Conservation (phyloP, 2,888 invertebrate species). For the Trilocha varians region DNA sequence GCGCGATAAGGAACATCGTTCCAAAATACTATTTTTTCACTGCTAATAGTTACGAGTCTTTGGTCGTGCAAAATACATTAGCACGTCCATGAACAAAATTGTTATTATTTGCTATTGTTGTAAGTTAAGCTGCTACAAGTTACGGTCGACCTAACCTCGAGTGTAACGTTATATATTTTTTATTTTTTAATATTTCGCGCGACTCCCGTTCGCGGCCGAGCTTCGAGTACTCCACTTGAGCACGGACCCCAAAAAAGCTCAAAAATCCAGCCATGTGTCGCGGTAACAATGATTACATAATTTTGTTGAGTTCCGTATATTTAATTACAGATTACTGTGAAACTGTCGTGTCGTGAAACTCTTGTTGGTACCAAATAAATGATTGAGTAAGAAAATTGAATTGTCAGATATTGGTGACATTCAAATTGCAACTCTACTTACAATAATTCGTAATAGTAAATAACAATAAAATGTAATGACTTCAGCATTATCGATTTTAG, state of each 20-base stretch:
- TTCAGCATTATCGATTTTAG: no score
- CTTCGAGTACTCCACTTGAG: constrained; percentile 52
- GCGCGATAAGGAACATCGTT: no score
- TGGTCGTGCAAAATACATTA: no score
- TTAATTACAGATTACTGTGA: neutral
- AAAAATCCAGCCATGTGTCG: constrained; percentile 60
- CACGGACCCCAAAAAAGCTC: constrained; percentile 64
- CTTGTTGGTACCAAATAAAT: no score
- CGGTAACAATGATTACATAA: constrained; percentile 14
- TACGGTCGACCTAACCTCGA: constrained; percentile 42
- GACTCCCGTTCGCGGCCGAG: constrained; percentile 41
- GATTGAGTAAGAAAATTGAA: no score
- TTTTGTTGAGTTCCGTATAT: constrained; percentile 39
- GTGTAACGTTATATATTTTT: constrained; percentile 48
- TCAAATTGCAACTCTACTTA: no score
- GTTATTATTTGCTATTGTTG: neutral
- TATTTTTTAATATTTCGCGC: constrained; percentile 67
- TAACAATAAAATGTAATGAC: no score
- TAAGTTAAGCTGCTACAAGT: constrained; percentile 20
- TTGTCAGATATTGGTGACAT: no score
- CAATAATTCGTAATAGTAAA: no score
- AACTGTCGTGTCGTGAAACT: neutral
- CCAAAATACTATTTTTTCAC: no score
- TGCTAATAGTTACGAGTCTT: no score
- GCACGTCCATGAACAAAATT: neutral